Conservation (phyloP, 2,888 invertebrate species). For the Tolmerus cingulatus region DNA sequence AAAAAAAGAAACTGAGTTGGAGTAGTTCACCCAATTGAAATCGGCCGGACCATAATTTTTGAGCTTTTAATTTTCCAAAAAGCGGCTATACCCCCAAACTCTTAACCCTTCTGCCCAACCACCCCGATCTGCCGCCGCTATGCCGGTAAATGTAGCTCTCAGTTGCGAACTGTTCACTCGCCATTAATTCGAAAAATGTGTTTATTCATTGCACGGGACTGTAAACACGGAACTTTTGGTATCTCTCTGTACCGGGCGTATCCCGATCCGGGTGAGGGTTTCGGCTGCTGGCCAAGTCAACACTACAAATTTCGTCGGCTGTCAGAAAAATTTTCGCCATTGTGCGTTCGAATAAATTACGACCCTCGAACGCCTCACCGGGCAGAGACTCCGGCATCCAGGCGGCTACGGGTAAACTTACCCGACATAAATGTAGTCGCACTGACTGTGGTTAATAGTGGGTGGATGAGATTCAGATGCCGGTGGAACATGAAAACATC, state of each 20-base stretch:
- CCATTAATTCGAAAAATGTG: slow-evolving; percentile 19
- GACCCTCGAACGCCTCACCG: neutral
- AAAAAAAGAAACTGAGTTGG: neutral
- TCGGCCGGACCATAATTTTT: neutral
- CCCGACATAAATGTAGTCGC: neutral
- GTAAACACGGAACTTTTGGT: slow-evolving; percentile 23
- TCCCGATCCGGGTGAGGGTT: neutral
- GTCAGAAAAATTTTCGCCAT: slow-evolving; percentile 7
- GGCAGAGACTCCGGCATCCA: neutral
- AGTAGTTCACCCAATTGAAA: slow-evolving; percentile 6
- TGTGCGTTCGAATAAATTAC: slow-evolving; percentile 22
- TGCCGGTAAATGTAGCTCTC: neutral
- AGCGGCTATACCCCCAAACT: neutral
- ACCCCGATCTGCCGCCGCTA: neutral
- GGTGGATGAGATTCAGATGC: slow-evolving; percentile 15
- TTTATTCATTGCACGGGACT: slow-evolving; percentile 15
- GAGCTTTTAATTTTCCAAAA: slow-evolving; percentile 26
- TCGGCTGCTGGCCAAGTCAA: neutral
- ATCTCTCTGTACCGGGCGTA: neutral
- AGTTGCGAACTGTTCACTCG: slow-evolving; percentile 2
- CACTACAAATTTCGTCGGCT: slow-evolving; percentile 11
- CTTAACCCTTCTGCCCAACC: neutral
- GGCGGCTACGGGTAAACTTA: neutral
- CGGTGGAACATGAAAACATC: slow-evolving; percentile 1
- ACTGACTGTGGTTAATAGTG: slow-evolving; percentile 20